A percentile compares a stretch with the other conserved stretches of the same genome.
phyloP scores from a whole-genome alignment of 2,797 vertebrate genomes.

The Eulemur rubriventer region DNA sequence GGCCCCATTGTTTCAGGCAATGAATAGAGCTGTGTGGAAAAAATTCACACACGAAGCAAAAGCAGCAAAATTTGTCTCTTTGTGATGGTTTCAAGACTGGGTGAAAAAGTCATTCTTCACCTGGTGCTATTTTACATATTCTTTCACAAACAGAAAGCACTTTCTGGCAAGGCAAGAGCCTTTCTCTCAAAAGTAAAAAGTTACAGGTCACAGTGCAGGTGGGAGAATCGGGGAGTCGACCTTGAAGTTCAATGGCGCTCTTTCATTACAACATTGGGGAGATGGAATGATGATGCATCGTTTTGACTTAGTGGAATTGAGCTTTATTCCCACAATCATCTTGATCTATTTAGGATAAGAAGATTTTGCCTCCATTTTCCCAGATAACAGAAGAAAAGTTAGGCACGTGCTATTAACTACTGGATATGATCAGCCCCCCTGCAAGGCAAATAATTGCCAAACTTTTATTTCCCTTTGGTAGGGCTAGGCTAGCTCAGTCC shows the following conservation, averaged over 20 bases:
- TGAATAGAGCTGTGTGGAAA: conserved; percentile 64
- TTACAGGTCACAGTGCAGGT: conserved; percentile 67
- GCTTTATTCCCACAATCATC: not conserved
- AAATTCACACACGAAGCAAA: conserved; percentile 61
- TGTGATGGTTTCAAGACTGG: conserved; percentile 75
- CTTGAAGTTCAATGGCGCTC: not conserved
- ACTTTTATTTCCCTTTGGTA: not conserved
- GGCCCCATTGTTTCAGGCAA: conserved; percentile 53
- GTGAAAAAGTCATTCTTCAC: conserved; percentile 78
- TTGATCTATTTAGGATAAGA: not conserved
- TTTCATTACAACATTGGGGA: not conserved
- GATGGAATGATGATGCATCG: not conserved
- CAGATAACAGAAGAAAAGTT: not conserved
- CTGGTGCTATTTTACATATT: conserved; percentile 78
- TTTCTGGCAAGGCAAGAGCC: conserved; percentile 61
- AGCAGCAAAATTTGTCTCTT: conserved; percentile 78
- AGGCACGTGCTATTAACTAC: not conserved
- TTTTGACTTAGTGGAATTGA: not conserved
- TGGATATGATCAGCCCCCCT: not conserved
- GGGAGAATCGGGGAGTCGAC: conserved; percentile 33
- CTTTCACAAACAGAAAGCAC: conserved; percentile 68
- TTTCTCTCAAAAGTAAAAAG: conserved; percentile 59
- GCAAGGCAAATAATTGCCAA: not conserved
- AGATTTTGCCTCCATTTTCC: not conserved
- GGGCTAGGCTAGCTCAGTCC: not conserved